Percentiles rank a stretch among this genome's conserved stretches.
Conservation (phyloP, 2,113 vertebrate genomes). For the Machaerirhynchus nigripectus region DNA sequence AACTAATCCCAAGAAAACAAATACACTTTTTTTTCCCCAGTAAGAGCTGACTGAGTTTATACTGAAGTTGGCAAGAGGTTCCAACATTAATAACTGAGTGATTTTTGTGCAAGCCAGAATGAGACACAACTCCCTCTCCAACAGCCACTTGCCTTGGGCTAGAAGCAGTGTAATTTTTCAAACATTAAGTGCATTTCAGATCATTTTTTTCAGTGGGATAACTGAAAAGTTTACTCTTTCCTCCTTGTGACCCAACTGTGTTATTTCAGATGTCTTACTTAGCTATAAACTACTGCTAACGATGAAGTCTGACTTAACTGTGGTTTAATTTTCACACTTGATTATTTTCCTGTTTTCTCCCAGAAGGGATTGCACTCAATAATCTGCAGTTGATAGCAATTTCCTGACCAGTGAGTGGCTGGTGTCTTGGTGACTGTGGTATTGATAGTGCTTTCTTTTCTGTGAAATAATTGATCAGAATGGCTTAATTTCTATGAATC, state of each 20-base stretch:
- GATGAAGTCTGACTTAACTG: background rate
- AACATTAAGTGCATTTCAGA: background rate
- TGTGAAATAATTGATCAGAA: background rate
- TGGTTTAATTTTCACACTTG: constrained; percentile 17
- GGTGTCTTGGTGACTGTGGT: background rate
- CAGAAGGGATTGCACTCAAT: constrained; percentile 42
- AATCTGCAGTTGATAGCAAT: constrained; percentile 26
- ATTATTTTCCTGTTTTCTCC: constrained; percentile 4
- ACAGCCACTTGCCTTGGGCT: background rate
- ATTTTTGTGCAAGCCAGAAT: background rate
- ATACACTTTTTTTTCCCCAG: accelerated
- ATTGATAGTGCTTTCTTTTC: background rate
- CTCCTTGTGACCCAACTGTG: background rate
- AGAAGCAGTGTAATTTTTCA: background rate
- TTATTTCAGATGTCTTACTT: background rate
- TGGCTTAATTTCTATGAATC: background rate
- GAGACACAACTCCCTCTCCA: background rate
- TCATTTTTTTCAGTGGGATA: background rate
- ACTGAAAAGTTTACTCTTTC: background rate
- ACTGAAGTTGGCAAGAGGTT: background rate
- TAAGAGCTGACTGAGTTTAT: background rate
- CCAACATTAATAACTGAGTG: background rate
- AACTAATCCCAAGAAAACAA: background rate
- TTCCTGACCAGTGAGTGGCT: constrained; percentile 36
- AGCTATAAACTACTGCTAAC: background rate